Conservation (phyloP, 30 jellyfish, hydroid and myxozoan genomes). For the Rhopilema esculentum region DNA sequence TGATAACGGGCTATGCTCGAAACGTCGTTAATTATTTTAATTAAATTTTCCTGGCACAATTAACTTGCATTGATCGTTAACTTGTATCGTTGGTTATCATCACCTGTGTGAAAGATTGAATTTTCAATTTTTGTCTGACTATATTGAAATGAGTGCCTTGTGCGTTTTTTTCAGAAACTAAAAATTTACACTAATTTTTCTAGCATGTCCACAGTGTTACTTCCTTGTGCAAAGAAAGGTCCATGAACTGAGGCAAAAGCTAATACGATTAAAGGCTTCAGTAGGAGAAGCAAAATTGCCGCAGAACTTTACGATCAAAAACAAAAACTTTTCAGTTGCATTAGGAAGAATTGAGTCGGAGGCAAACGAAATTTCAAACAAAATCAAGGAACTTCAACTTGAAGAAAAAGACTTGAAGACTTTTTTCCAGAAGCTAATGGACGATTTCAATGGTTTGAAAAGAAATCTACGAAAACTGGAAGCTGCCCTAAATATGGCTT, state of each 20-base stretch:
- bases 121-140: too few species aligned
- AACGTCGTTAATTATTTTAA: too few species aligned
- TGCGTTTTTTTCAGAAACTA: not conserved
- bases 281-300: constrained; percentile 67
- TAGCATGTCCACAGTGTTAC: constrained; percentile 96
- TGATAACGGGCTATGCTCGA: too few species aligned
- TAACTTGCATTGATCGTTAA: too few species aligned
- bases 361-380: constrained; percentile 54
- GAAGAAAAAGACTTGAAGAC: constrained; percentile 74
- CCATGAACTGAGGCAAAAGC: constrained; percentile 81
- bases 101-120: too few species aligned
- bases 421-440: constrained; percentile 67
- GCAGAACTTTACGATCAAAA: constrained; percentile 70
- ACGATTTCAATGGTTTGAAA: constrained; percentile 57
- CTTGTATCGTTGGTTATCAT: too few species aligned
- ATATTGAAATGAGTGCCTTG: too few species aligned
- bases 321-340: constrained; percentile 81
- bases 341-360: constrained; percentile 52
- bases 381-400: constrained; percentile 41
- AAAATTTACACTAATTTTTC: not conserved
- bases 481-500: constrained; percentile 50
- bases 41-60: too few species aligned
- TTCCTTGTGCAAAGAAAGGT: constrained; percentile 90
- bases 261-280: constrained; percentile 63
- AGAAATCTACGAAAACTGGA: constrained; percentile 44